A percentile compares a stretch with the other conserved stretches of the same genome.
phyloP scores from a whole-genome alignment of 1,140 invertebrate species.

The Lanistes nyassanus region DNA sequence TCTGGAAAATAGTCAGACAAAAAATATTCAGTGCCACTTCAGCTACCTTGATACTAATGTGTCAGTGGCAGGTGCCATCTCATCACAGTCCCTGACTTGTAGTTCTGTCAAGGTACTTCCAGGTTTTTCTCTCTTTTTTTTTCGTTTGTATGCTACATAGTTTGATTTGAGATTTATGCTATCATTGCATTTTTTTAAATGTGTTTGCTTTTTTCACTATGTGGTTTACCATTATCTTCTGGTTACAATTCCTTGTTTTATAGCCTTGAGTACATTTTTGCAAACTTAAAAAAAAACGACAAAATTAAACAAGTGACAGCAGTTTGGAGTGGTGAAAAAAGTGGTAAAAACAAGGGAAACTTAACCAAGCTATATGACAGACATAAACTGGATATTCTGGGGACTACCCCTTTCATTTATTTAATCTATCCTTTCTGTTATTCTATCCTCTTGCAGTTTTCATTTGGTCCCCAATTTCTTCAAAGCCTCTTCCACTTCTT shows the following conservation, averaged over 20 bases:
- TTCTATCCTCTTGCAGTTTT: background rate
- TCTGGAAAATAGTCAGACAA: conserved; percentile 35
- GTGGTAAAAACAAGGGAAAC: too few relatives aligned
- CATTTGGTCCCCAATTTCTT: background rate
- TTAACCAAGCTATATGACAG: too few relatives aligned
- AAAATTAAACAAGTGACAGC: too few relatives aligned
- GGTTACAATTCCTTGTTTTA: too few relatives aligned
- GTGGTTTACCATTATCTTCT: background rate
- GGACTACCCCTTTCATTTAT: background rate
- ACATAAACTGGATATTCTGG: too few relatives aligned
- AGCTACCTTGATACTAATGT: conserved; percentile 39
- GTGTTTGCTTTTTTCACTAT: background rate
- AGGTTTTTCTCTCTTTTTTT: background rate
- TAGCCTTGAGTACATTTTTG: too few relatives aligned
- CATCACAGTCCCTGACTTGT: conserved; percentile 46
- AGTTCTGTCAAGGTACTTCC: conserved; percentile 41
- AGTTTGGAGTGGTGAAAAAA: too few relatives aligned
- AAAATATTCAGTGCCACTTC: conserved; percentile 51
- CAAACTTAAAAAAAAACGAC: too few relatives aligned
- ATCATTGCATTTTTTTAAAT: background rate
- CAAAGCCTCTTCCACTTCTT: background rate
- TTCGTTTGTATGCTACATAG: background rate
- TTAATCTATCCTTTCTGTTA: too few relatives aligned
- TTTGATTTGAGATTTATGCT: background rate
- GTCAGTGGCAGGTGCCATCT: conserved; percentile 37